Conservation (phyloP, 2,888 invertebrate genomes). For the Cynaeus angustus region DNA sequence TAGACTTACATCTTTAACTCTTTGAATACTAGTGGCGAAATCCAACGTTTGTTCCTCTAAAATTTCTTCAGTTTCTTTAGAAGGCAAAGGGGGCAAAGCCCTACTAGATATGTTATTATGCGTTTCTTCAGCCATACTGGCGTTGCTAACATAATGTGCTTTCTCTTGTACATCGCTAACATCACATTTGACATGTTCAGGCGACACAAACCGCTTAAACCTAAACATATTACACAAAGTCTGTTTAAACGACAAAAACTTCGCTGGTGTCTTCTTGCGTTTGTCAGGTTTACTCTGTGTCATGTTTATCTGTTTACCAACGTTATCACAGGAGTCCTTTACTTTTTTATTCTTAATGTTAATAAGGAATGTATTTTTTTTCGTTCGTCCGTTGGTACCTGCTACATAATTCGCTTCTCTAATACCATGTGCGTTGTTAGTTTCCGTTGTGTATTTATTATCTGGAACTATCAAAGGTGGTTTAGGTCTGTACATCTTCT, state of each 20-base stretch:
- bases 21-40: constrained; percentile 93
- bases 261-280: constrained; percentile 78
- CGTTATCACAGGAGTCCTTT: constrained; percentile 69
- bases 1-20: constrained; percentile 90
- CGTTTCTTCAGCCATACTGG: constrained; percentile 65
- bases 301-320: constrained; percentile 71
- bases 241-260: constrained; percentile 85
- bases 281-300: constrained; percentile 66
- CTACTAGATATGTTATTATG: constrained; percentile 77
- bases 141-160: constrained; percentile 54
- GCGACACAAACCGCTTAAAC: constrained; percentile 76
- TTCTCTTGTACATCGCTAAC: constrained; percentile 48
- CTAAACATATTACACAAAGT: constrained; percentile 89
- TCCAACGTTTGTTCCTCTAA: constrained; percentile 76
- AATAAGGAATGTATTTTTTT: constrained; percentile 76
- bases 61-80: constrained; percentile 56
- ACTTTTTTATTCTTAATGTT: constrained; percentile 78
- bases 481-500: constrained; percentile 64
- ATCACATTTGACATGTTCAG: constrained; percentile 70
- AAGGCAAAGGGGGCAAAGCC: constrained; percentile 80
- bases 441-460: constrained; percentile 60
- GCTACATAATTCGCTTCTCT: constrained; percentile 61
- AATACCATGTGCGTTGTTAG: constrained; percentile 49
- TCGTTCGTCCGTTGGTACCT: constrained; percentile 57
- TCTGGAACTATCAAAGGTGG: constrained; percentile 61